Evolutionary conservation across 2,113 vertebrate species (phyloP).

Genomic region (Ictalurus furcatus): DNA sequence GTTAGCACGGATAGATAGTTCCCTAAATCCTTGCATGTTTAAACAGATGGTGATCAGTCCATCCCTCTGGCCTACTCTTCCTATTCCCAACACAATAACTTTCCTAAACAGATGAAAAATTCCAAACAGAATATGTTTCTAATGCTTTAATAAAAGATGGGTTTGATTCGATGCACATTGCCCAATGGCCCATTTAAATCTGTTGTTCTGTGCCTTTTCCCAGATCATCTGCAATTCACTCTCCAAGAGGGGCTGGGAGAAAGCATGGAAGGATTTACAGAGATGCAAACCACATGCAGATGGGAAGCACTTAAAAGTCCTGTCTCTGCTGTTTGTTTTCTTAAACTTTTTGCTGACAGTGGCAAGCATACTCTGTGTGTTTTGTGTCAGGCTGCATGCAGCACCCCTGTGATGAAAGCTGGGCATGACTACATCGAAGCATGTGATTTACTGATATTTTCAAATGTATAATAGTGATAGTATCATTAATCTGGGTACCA

Average conservation of each 20-base stretch:
- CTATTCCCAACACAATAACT: conserved; percentile 71
- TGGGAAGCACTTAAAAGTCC: conserved; percentile 32
- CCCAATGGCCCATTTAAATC: conserved; percentile 69
- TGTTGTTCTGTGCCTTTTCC: conserved; percentile 70
- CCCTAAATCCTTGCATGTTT: conserved; percentile 64
- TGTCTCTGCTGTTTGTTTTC: conserved; percentile 73
- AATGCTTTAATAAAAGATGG: conserved; percentile 73
- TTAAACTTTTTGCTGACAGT: conserved; percentile 65
- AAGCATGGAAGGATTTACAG: conserved; percentile 66
- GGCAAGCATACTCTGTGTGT: conserved; percentile 22
- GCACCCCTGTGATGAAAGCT: not conserved
- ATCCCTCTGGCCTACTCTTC: conserved; percentile 67
- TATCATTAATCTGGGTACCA: not conserved
- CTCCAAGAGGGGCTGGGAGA: conserved; percentile 58
- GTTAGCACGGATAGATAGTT: not conserved
- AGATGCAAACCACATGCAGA: conserved; percentile 75
- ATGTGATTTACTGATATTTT: not conserved
- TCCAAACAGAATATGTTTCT: conserved; percentile 71
- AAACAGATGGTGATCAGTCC: conserved; percentile 69
- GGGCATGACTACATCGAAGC: not conserved
- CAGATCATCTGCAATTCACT: conserved; percentile 65
- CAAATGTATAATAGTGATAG: not conserved
- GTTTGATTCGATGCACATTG: conserved; percentile 66
- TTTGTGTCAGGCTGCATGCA: conserved; percentile 34
- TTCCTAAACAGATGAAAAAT: conserved; percentile 71